Percentiles rank a stretch among this genome's conserved stretches.
Conservation (phyloP, 2,797 vertebrate genomes). For the Selene dorsalis region DNA sequence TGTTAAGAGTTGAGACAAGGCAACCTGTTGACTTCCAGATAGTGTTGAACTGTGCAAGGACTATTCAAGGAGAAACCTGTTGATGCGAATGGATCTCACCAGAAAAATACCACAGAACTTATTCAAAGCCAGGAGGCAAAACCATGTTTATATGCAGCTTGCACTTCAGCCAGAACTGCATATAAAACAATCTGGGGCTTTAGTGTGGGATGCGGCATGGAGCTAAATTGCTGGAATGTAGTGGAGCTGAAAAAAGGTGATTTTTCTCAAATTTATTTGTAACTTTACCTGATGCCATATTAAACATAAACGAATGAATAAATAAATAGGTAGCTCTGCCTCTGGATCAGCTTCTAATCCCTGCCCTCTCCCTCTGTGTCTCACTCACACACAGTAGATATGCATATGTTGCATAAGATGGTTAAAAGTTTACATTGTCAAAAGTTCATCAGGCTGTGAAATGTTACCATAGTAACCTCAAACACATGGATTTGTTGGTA, state of each 20-base stretch:
- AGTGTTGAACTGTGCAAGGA: constrained; percentile 3
- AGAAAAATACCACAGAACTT: constrained; percentile 15
- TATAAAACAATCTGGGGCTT: constrained; percentile 13
- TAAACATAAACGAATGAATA: too few species aligned
- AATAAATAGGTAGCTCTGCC: too few species aligned
- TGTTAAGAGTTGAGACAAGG: constrained; percentile 13
- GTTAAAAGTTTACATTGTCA: neutral
- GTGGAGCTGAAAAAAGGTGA: neutral
- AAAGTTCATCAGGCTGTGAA: constrained; percentile 8
- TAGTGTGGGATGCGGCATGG: neutral
- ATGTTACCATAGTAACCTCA: neutral
- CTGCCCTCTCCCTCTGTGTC: too few species aligned
- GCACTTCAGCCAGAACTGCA: constrained; percentile 6
- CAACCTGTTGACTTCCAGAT: neutral
- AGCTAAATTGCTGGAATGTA: constrained; percentile 3
- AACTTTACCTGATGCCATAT: neutral
- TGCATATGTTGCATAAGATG: neutral
- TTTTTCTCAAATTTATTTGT: neutral
- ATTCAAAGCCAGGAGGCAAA: constrained; percentile 29
- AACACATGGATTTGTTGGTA: neutral
- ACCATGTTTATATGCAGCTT: constrained; percentile 9
- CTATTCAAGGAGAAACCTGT: constrained; percentile 20
- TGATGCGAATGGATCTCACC: constrained; percentile 17
- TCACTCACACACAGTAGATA: neutral
- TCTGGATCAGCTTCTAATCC: too few species aligned